Evolutionary conservation across 2,888 invertebrate genomes (phyloP).

Genomic region (Mesorhabditis belari): DNA sequence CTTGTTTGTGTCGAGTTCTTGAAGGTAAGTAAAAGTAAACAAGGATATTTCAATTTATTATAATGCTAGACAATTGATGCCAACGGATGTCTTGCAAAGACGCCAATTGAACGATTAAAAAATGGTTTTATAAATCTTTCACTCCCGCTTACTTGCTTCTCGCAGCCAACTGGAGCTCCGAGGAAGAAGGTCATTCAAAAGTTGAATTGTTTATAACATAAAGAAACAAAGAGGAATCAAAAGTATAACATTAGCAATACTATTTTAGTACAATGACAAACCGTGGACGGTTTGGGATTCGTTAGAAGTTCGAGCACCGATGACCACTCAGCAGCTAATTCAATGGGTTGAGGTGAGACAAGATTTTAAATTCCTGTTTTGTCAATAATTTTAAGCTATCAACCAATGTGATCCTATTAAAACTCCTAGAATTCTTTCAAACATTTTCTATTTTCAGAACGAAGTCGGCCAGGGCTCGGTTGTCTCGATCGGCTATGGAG

Average conservation of each 20-base stretch:
- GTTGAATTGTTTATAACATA: background rate
- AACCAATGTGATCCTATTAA: too few relatives aligned
- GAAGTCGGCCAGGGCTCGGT: too few relatives aligned
- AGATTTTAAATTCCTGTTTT: background rate
- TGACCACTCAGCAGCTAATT: conserved; percentile 78
- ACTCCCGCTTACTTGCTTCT: conserved; percentile 89
- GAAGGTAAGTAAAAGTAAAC: conserved; percentile 53
- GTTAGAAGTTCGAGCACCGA: conserved; percentile 71
- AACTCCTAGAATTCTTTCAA: too few relatives aligned
- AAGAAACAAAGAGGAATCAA: too few relatives aligned
- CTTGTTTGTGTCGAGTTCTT: conserved; percentile 81
- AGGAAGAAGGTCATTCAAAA: conserved; percentile 58
- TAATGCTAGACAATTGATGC: conserved; percentile 32
- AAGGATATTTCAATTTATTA: background rate
- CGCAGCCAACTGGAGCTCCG: conserved; percentile 82
- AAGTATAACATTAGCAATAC: too few relatives aligned
- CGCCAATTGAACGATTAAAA: conserved; percentile 69
- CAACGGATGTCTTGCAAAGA: conserved; percentile 26
- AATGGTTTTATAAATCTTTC: conserved; percentile 97
- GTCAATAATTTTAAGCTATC: too few relatives aligned
- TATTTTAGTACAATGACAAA: conserved; percentile 71
- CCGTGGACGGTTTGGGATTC: conserved; percentile 97
- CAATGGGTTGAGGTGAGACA: conserved; percentile 78
- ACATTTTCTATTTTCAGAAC: too few relatives aligned
- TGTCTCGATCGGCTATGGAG: too few relatives aligned